Evolutionary conservation across 37 sponge, comb jelly and placozoan species (phyloP), one percentile per base, ranked within the genome.

Genomic region (Ianthella basta): DNA sequence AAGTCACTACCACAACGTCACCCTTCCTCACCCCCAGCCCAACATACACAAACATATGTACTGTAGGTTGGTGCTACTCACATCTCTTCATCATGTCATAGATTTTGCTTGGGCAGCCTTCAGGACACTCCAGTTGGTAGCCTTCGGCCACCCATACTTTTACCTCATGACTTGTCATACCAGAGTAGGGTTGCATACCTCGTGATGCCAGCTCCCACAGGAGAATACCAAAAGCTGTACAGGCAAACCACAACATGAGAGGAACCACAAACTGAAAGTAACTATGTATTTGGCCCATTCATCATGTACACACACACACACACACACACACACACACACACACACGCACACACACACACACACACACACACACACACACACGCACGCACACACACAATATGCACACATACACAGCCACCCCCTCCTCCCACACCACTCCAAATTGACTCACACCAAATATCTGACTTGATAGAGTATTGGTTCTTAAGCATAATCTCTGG

Each of bases 181-280:
- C 94, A 18, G 98, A 96, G 70, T 98, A 98, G 33, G 98, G 98
- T 12, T 96, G 91, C 94, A 93, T 95, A 19, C 98, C 98, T 41
- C 94, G 89, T 13, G 98, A 95, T 0, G 98, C 98, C 63, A 98
- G 82, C 84, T 98, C 98, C 98, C 98, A 98, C 56, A 98, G 88
- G 37, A 98, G 82, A 41, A 98, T 89, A 33, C 98, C 98, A 88
- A 98, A 98, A 82, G 98, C 98, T 98, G 69, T 14, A 87, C 15
- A n/a, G 25, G 23, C 40, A 44, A 30, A 72, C 27, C 4, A 40
- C 29, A 59, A 59, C 44, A 15, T 75, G 19, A 75, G 41, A 38
- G 32, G 29, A 37, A 35, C 36, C 34, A 23, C n/a, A 13, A 25
- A 29, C n/a, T 23, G 16, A 13, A 25, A 29, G 32, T 20, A 14